phyloP scores from a whole-genome alignment of 2,113 vertebrate genomes.

The Actinemys pallida region DNA sequence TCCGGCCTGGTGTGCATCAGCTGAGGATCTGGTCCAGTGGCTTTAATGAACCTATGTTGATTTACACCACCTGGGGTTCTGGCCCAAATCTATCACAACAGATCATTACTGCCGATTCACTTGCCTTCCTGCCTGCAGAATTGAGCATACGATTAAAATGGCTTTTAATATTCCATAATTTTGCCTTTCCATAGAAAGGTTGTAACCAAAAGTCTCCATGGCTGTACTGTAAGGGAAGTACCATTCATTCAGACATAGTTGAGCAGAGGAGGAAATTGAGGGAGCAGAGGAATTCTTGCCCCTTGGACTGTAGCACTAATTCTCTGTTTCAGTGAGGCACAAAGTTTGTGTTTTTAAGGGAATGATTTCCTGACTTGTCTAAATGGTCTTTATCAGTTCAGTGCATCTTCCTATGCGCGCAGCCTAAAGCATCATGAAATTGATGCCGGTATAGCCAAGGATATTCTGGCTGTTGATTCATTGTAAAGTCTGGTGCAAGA shows the following conservation, averaged over 20 bases:
- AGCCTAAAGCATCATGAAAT: fast-evolving
- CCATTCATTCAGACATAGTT: neutral
- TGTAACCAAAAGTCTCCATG: fast-evolving
- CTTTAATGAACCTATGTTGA: neutral
- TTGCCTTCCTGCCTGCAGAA: neutral
- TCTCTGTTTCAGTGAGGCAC: neutral
- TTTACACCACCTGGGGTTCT: neutral
- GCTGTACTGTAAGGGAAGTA: neutral
- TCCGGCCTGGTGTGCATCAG: neutral
- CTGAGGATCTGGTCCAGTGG: fast-evolving
- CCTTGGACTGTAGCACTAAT: neutral
- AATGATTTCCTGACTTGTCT: neutral
- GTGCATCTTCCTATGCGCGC: neutral
- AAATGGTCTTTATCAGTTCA: neutral
- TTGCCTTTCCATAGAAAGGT: neutral
- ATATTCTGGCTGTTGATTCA: neutral
- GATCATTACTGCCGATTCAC: fast-evolving
- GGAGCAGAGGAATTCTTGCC: neutral
- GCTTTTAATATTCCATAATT: neutral
- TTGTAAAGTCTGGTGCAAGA: neutral
- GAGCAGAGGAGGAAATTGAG: fast-evolving
- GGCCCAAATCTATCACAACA: fast-evolving
- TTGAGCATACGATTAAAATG: neutral
- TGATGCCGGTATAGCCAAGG: neutral
- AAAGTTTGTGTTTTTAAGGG: neutral